Evolutionary conservation across 2,113 vertebrate genomes (phyloP), one percentile per base, ranked within the genome.

Genomic region (Spea multiplicata): DNA sequence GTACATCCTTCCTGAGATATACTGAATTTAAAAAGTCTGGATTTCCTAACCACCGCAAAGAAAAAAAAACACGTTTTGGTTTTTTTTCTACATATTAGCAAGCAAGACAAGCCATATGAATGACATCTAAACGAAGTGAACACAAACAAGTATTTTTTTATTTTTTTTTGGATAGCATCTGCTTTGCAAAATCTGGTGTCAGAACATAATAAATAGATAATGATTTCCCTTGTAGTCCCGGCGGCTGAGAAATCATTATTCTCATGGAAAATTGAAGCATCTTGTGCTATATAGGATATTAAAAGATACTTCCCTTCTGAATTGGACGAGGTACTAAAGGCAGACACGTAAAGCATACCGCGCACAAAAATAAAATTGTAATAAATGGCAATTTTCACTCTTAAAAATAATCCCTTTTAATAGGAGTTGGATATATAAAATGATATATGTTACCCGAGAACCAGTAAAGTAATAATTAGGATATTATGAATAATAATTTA

Each of bases 201-300:
- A 70, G 67, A 70, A 77, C 44, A 61, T 69, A 76, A 76, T 55
- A 76, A 76, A 70, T 66, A 77, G 75, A 77, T 77, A 77, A 77
- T 70, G 66, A 70, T 66, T 77, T 77, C 68, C 66, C 55, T 49
- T 70, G 66, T 12, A 68, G 53, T 70, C 66, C 62, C 75, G 14
- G 61, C 66, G 75, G 46, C 75, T 16, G 50, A 70, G 55, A 77
- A 77, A 77, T 77, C 75, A 70, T 77, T 44, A 44, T 10, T 12
- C 8, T 12, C 16, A 77, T 77, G 67, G 68, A 62, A 77, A 77
- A 77, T 70, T 66, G 45, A 69, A 59, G 44, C 9, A 45, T 53
- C 14, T 70, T n/a, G 16, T 70, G 48, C 68, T 61, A 50, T 16
- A 70, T 49, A 13, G 75, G 45, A 69, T 77, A 69, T 47, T 70